These are phyloP conservation scores for Lasioglossum lativentre DNA, from an alignment of 2,888 invertebrate species.

Conservation along the genomic window DNA sequence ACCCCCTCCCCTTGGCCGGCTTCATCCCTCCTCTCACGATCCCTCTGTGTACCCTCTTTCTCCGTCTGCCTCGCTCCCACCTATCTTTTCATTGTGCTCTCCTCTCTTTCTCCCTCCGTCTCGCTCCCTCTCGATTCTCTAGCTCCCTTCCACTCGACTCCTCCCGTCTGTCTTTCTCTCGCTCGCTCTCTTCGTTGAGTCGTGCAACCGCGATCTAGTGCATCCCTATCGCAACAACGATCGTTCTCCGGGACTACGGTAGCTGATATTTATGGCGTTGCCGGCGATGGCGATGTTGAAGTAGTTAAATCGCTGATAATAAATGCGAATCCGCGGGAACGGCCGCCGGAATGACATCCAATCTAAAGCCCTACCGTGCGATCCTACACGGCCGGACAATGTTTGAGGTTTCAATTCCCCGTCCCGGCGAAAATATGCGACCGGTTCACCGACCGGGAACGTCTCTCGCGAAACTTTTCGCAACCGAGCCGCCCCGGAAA, in stretches of 20 bases:
- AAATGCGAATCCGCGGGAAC: constrained; percentile 74
- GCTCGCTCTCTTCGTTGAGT: constrained; percentile 65
- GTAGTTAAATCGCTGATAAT: constrained; percentile 83
- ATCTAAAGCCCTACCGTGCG: constrained; percentile 38
- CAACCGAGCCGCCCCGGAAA: constrained; percentile 10
- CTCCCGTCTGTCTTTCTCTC: constrained; percentile 16
- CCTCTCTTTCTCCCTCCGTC: background rate
- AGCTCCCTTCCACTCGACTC: background rate
- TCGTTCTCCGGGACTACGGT: constrained; percentile 78
- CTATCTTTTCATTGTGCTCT: constrained; percentile 6
- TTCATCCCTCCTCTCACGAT: constrained; percentile 47
- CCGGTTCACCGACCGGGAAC: constrained; percentile 15
- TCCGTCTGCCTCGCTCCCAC: constrained; percentile 35
- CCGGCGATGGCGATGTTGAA: constrained; percentile 76
- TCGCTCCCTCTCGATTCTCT: constrained; percentile 29
- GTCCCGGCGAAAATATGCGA: constrained; percentile 13
- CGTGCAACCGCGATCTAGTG: constrained; percentile 80
- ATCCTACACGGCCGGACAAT: constrained; percentile 20
- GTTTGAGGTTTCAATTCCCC: constrained; percentile 50
- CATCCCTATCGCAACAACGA: constrained; percentile 82
- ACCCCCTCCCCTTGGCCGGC: constrained; percentile 53
- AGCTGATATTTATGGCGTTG: constrained; percentile 74
- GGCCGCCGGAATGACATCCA: constrained; percentile 42
- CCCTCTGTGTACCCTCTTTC: constrained; percentile 43
- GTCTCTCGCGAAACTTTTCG: constrained; percentile 15